phyloP scores from a whole-genome alignment of 1,140 invertebrate species.

The Zophobas morio region DNA sequence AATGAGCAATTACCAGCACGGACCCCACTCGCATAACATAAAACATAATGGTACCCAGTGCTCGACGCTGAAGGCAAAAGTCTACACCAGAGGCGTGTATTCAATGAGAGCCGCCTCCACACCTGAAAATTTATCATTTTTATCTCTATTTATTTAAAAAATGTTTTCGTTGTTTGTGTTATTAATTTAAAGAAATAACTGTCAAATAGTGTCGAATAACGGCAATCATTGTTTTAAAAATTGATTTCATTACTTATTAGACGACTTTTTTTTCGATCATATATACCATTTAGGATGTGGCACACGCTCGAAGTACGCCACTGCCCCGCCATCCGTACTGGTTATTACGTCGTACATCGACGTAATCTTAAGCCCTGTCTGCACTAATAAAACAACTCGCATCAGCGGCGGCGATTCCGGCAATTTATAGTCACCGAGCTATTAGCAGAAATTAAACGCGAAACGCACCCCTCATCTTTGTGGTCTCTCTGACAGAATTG shows the following conservation, averaged over 20 bases:
- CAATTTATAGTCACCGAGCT: slow-evolving; percentile 8
- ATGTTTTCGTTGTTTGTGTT: too few species aligned
- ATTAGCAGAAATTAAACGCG: slow-evolving; percentile 6
- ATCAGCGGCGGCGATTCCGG: background rate
- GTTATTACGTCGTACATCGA: slow-evolving; percentile 4
- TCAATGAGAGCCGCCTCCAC: too few species aligned
- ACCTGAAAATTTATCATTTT: too few species aligned
- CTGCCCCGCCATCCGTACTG: background rate
- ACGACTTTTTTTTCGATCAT: too few species aligned
- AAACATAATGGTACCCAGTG: slow-evolving; percentile 19
- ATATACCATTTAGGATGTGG: too few species aligned
- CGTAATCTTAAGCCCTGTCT: slow-evolving; percentile 18
- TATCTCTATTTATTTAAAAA: too few species aligned
- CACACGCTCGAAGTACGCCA: too few species aligned
- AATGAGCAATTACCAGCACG: slow-evolving; percentile 13
- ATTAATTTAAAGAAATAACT: too few species aligned
- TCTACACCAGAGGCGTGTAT: background rate
- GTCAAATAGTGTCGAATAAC: too few species aligned
- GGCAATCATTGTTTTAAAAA: too few species aligned
- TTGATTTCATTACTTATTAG: too few species aligned
- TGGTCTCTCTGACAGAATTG: background rate
- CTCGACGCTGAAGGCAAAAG: slow-evolving; percentile 2
- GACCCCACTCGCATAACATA: slow-evolving; percentile 2
- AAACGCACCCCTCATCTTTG: background rate
- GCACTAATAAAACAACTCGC: slow-evolving; percentile 17